A percentile compares a stretch with the other conserved stretches of the same genome.
Conservation (phyloP, 1,140 invertebrate species). For the Littorina saxatilis region DNA sequence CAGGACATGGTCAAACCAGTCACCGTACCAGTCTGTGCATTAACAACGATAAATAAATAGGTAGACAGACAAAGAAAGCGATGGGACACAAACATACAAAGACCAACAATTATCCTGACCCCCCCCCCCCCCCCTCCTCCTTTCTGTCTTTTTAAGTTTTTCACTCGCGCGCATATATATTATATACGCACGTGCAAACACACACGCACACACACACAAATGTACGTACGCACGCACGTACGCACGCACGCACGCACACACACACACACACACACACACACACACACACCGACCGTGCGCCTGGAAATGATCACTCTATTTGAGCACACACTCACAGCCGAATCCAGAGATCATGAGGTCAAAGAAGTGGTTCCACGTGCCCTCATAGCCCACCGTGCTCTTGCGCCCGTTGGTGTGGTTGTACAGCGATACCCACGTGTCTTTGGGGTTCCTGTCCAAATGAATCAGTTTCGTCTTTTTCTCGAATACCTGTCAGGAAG, state of each 20-base stretch:
- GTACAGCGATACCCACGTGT: constrained; percentile 29
- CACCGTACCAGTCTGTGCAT: constrained; percentile 26
- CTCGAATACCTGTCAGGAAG: constrained; percentile 12
- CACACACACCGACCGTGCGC: not conserved
- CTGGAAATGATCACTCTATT: constrained; percentile 26
- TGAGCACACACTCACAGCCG: too few species aligned
- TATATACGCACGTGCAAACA: not conserved
- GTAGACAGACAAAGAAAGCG: not conserved
- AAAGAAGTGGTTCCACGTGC: constrained; percentile 38
- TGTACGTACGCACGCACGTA: not conserved
- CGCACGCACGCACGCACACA: not conserved
- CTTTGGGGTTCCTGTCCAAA: constrained; percentile 21
- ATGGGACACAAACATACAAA: not conserved
- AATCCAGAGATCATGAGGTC: too few species aligned
- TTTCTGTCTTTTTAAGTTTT: too few species aligned
- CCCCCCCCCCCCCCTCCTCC: not conserved
- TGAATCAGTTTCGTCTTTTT: constrained; percentile 24
- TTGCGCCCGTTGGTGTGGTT: constrained; percentile 20
- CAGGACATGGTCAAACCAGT: constrained; percentile 46
- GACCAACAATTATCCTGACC: not conserved
- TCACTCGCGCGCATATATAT: not conserved
- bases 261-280: not conserved
- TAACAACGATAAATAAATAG: not conserved
- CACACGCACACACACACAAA: too few species aligned
- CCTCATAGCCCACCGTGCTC: constrained; percentile 24